phyloP scores from a whole-genome alignment of 2,113 vertebrate species.

The Microcebus murinus region DNA sequence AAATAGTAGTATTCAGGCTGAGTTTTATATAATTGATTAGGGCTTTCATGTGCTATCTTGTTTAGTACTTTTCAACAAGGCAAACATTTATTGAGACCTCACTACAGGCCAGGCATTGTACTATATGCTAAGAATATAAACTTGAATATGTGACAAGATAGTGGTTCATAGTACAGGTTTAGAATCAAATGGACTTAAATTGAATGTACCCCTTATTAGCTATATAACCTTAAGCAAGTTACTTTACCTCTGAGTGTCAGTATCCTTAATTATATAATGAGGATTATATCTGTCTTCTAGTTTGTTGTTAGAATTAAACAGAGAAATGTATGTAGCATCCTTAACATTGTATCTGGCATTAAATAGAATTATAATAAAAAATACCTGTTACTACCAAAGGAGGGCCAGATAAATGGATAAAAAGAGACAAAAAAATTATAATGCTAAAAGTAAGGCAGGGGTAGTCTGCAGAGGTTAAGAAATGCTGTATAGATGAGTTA shows the following conservation, averaged over 20 bases:
- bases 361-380: conserved; percentile 17
- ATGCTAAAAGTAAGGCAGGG: not conserved
- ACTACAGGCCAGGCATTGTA: not conserved
- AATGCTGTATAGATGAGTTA: not conserved
- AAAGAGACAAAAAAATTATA: not conserved
- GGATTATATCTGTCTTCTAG: not conserved
- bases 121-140: not conserved
- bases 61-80: not conserved
- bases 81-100: not conserved
- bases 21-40: not conserved
- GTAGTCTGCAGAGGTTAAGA: not conserved
- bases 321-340: not conserved
- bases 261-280: conserved; percentile 14
- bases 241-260: not conserved
- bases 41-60: not conserved
- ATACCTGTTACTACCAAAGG: not conserved
- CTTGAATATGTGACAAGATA: not conserved
- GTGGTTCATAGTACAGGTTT: not conserved
- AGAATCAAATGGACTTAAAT: not conserved
- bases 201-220: not conserved
- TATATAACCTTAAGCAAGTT: not conserved
- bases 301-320: not conserved
- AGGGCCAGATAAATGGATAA: not conserved
- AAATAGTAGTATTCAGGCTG: not conserved
- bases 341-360: not conserved